phyloP scores from a whole-genome alignment of 1,140 invertebrate genomes.

The Papilio polyxenes region DNA sequence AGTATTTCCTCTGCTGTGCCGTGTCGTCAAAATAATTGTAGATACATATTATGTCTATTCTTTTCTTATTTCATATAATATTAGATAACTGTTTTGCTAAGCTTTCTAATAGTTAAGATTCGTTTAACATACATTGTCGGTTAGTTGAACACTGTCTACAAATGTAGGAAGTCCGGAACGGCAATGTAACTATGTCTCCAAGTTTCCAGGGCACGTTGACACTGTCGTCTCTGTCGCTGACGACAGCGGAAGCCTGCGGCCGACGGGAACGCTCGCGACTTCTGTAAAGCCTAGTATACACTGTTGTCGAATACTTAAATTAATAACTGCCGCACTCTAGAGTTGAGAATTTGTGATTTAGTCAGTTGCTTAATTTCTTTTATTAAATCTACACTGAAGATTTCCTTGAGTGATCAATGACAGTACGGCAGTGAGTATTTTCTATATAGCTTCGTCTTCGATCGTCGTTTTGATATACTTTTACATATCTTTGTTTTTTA shows the following conservation, averaged over 20 bases:
- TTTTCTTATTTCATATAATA: neutral
- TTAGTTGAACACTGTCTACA: conserved; percentile 26
- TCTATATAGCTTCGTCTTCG: too few species aligned
- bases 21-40: too few species aligned
- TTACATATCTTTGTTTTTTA: too few species aligned
- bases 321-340: neutral
- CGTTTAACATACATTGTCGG: neutral
- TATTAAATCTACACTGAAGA: too few species aligned
- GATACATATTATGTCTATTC: too few species aligned
- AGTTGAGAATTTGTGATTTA: too few species aligned
- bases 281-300: neutral
- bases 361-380: too few species aligned
- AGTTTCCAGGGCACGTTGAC: conserved; percentile 34
- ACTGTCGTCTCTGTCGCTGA: conserved; percentile 48
- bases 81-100: neutral
- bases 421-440: too few species aligned
- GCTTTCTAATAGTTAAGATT: too few species aligned
- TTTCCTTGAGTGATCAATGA: too few species aligned
- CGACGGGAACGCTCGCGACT: conserved; percentile 39
- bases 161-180: conserved; percentile 37
- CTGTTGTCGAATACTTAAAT: neutral
- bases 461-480: too few species aligned
- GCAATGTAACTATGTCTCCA: conserved; percentile 15
- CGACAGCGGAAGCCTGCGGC: conserved; percentile 49
- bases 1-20: too few species aligned